Percentiles rank a stretch among this genome's conserved stretches.
phyloP scores from a whole-genome alignment of 2,888 invertebrate genomes.

The Alsophila aescularia region DNA sequence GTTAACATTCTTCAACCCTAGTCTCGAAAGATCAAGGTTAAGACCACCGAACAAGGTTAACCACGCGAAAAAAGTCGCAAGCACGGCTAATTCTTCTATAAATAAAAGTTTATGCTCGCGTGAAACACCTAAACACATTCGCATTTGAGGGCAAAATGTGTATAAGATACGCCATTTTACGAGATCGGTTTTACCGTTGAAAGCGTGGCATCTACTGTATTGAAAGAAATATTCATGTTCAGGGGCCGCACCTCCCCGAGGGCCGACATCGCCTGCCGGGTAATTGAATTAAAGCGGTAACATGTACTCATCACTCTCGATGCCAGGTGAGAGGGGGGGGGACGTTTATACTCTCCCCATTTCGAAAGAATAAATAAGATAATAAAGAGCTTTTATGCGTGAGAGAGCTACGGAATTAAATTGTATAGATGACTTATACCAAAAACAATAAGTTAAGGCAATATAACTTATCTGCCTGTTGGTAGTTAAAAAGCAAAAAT shows the following conservation, averaged over 20 bases:
- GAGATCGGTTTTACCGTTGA: slow-evolving; percentile 47
- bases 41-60: neutral
- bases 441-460: too few species aligned
- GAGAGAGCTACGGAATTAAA: slow-evolving; percentile 11
- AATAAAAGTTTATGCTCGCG: slow-evolving; percentile 25
- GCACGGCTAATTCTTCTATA: slow-evolving; percentile 17
- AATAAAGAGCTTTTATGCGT: slow-evolving; percentile 30
- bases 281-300: slow-evolving; percentile 65
- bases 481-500: too few species aligned
- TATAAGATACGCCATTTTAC: slow-evolving; percentile 42
- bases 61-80: slow-evolving; percentile 18
- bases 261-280: slow-evolving; percentile 44
- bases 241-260: slow-evolving; percentile 41
- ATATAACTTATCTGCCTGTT: too few species aligned
- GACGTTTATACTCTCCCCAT: slow-evolving; percentile 39
- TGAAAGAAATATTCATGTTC: slow-evolving; percentile 42
- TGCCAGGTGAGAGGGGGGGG: slow-evolving; percentile 53
- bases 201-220: slow-evolving; percentile 48
- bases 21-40: neutral
- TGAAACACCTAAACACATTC: slow-evolving; percentile 31
- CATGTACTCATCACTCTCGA: slow-evolving; percentile 62
- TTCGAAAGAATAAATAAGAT: slow-evolving; percentile 43
- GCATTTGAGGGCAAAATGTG: slow-evolving; percentile 24
- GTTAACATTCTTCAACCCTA: too few species aligned
- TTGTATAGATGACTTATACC: too few species aligned